These are phyloP conservation scores for Ischnura elegans DNA, from an alignment of 2,888 invertebrate species.

Conservation along the genomic window DNA sequence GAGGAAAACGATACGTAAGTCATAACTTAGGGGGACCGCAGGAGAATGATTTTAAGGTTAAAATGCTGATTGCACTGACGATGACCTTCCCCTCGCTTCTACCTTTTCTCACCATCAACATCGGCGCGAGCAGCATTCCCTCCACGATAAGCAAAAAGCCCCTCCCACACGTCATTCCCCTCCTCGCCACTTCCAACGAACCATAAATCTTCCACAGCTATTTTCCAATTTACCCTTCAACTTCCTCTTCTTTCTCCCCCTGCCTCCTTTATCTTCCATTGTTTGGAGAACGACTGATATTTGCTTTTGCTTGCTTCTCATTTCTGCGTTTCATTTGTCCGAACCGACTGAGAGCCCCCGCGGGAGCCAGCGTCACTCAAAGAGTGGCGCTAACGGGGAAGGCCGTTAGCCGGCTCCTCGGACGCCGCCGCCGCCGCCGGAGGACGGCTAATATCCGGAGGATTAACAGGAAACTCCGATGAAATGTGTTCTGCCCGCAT, in stretches of 20 bases:
- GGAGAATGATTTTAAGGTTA: too few relatives aligned
- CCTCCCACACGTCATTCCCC: background rate
- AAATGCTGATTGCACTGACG: too few relatives aligned
- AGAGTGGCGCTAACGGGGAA: background rate
- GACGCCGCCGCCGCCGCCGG: too few relatives aligned
- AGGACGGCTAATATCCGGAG: background rate
- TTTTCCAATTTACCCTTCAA: slow-evolving; percentile 39
- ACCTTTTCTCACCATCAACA: too few relatives aligned
- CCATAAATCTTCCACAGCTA: slow-evolving; percentile 27
- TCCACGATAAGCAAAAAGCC: background rate
- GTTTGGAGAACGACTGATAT: slow-evolving; percentile 14
- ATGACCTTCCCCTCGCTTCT: too few relatives aligned
- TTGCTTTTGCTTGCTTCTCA: background rate
- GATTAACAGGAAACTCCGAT: slow-evolving; percentile 23
- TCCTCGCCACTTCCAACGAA: background rate
- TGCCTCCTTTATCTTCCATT: background rate
- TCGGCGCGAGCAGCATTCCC: background rate
- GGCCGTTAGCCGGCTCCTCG: background rate
- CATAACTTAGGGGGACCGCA: too few relatives aligned
- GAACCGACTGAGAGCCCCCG: background rate
- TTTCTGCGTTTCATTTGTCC: slow-evolving; percentile 10
- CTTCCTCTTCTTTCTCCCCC: background rate
- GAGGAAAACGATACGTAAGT: too few relatives aligned
- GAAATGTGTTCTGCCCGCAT: background rate
- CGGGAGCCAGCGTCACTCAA: background rate